Percentiles rank a stretch among this genome's conserved stretches.
Conservation (phyloP, 2,797 vertebrate species). For the Brotula barbata region DNA sequence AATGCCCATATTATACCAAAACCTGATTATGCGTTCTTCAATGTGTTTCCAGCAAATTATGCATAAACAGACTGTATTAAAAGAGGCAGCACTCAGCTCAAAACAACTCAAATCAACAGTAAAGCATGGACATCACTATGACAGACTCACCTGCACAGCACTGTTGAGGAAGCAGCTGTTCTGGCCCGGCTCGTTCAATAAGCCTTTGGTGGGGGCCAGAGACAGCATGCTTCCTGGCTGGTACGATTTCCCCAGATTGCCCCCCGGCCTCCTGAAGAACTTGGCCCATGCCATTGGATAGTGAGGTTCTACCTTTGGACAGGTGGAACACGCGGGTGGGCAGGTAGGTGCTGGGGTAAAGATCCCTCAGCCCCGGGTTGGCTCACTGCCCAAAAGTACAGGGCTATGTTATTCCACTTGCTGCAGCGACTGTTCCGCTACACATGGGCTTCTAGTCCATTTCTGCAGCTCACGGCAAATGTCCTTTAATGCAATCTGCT, state of each 20-base stretch:
- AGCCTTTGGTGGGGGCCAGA: slow-evolving; percentile 95
- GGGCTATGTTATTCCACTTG: slow-evolving; percentile 71
- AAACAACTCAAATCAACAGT: background rate
- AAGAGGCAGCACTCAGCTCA: background rate
- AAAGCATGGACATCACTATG: too few species aligned
- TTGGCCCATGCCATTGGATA: slow-evolving; percentile 95
- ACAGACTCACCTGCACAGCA: slow-evolving; percentile 90
- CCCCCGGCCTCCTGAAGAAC: slow-evolving; percentile 89
- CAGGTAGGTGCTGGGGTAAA: slow-evolving; percentile 22
- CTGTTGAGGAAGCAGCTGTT: slow-evolving; percentile 99
- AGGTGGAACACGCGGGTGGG: slow-evolving; percentile 39
- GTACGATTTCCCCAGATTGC: slow-evolving; percentile 93
- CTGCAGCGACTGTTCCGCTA: slow-evolving; percentile 57
- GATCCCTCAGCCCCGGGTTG: slow-evolving; percentile 30
- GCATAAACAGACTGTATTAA: background rate
- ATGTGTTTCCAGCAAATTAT: background rate
- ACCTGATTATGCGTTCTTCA: background rate
- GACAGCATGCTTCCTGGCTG: slow-evolving; percentile 96
- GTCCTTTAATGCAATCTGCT: slow-evolving; percentile 12
- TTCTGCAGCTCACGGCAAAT: slow-evolving; percentile 39
- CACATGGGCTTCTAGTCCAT: slow-evolving; percentile 70
- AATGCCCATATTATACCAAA: too few species aligned
- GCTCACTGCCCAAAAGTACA: slow-evolving; percentile 42
- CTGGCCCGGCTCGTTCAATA: slow-evolving; percentile 95
- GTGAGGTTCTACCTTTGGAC: slow-evolving; percentile 53